Evolutionary conservation across 2,797 vertebrate species (phyloP).

Genomic region (Natrix natrix): DNA sequence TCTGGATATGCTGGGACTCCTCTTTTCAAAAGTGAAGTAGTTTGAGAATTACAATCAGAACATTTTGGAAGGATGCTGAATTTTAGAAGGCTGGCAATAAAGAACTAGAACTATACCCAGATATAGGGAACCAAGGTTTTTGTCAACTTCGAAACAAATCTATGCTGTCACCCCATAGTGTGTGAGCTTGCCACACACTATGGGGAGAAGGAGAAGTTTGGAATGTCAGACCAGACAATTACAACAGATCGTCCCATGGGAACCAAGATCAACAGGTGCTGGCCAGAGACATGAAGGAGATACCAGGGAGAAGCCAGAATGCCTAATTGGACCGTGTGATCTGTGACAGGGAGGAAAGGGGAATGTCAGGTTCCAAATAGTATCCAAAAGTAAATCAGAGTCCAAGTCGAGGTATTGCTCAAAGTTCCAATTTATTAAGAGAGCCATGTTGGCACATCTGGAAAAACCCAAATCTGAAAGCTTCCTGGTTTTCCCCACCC

Average conservation of each 20-base stretch:
- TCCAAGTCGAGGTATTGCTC: too few relatives aligned
- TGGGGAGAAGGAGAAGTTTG: neutral
- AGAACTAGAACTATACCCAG: neutral
- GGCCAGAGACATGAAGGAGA: too few relatives aligned
- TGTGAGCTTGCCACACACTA: neutral
- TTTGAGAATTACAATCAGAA: neutral
- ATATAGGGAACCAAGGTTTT: neutral
- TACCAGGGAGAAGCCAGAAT: neutral
- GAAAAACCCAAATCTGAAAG: too few relatives aligned
- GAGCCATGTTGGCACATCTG: too few relatives aligned
- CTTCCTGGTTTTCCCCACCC: too few relatives aligned
- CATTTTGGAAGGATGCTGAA: neutral
- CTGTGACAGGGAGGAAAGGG: neutral
- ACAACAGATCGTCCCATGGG: neutral
- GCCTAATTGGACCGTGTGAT: neutral
- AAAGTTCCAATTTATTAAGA: too few relatives aligned
- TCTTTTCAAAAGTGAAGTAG: neutral
- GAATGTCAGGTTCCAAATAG: too few relatives aligned
- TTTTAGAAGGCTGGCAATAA: neutral
- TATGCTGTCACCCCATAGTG: neutral
- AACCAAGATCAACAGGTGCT: neutral
- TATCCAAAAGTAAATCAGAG: too few relatives aligned
- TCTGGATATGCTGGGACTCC: neutral
- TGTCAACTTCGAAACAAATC: neutral
- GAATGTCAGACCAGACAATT: neutral